phyloP scores from a whole-genome alignment of 2,888 invertebrate species.

The Harpalus rubripes region DNA sequence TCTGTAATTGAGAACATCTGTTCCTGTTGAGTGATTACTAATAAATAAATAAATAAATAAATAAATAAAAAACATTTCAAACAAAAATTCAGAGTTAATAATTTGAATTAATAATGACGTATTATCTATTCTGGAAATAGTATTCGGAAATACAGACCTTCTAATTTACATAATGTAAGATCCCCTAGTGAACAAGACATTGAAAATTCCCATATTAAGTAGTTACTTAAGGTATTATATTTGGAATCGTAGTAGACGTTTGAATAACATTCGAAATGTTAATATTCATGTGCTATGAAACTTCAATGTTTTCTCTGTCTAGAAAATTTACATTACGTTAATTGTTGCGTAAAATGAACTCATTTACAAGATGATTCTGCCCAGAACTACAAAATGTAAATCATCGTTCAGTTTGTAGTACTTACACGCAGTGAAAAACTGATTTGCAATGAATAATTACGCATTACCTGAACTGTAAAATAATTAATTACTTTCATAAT shows the following conservation, averaged over 20 bases:
- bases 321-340: constrained; percentile 28
- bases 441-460: background rate
- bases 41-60: too few relatives aligned
- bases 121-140: background rate
- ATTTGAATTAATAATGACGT: background rate
- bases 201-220: background rate
- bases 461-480: background rate
- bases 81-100: too few relatives aligned
- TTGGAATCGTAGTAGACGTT: constrained; percentile 6
- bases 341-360: constrained; percentile 38
- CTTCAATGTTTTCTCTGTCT: constrained; percentile 25
- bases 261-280: constrained; percentile 19
- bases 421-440: too few relatives aligned
- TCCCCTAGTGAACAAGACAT: background rate
- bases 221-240: background rate
- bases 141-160: background rate
- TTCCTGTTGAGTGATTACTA: too few relatives aligned
- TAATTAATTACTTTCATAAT: too few relatives aligned
- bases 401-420: background rate
- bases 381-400: background rate
- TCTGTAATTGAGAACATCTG: too few relatives aligned
- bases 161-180: background rate
- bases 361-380: background rate
- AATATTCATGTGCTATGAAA: constrained; percentile 21
- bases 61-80: too few relatives aligned